These are phyloP conservation scores for Sebastes itinus DNA, from an alignment of 2,797 vertebrate species.

Conservation along the genomic window DNA sequence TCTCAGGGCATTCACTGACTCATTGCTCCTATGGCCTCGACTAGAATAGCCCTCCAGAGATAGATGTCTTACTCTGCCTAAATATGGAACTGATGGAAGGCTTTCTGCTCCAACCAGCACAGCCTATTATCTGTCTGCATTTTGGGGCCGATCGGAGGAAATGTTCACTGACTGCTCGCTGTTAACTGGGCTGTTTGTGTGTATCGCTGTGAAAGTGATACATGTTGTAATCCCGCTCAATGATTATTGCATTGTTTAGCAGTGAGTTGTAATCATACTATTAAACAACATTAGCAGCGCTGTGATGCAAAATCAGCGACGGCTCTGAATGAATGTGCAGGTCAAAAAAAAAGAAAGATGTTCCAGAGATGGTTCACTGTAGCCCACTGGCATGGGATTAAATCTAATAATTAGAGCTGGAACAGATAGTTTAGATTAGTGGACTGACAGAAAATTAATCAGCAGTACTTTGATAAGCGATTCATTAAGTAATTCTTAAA, in stretches of 20 bases:
- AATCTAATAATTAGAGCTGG: not conserved
- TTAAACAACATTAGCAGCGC: conserved; percentile 5
- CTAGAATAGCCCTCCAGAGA: conserved; percentile 52
- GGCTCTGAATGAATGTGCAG: not conserved
- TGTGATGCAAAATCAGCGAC: not conserved
- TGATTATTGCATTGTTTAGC: conserved; percentile 28
- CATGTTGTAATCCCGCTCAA: conserved; percentile 30
- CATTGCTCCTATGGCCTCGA: conserved; percentile 55
- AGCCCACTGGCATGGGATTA: not conserved
- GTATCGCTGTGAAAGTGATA: conserved; percentile 11
- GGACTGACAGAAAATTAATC: not conserved
- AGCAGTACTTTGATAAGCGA: not conserved
- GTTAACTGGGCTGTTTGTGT: conserved; percentile 20
- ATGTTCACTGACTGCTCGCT: conserved; percentile 19
- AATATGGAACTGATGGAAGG: conserved; percentile 49
- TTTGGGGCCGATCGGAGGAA: conserved; percentile 19
- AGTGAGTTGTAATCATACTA: conserved; percentile 23
- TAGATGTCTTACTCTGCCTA: conserved; percentile 59
- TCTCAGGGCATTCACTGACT: conserved; percentile 58
- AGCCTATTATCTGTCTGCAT: conserved; percentile 35
- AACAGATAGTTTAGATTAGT: not conserved
- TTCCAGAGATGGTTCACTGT: not conserved
- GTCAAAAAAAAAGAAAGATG: not conserved
- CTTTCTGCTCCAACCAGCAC: conserved; percentile 26
- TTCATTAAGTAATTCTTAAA: not conserved